These are phyloP conservation scores for Coccyzus lansbergi DNA, from an alignment of 2,797 vertebrate species.

Conservation along the genomic window DNA sequence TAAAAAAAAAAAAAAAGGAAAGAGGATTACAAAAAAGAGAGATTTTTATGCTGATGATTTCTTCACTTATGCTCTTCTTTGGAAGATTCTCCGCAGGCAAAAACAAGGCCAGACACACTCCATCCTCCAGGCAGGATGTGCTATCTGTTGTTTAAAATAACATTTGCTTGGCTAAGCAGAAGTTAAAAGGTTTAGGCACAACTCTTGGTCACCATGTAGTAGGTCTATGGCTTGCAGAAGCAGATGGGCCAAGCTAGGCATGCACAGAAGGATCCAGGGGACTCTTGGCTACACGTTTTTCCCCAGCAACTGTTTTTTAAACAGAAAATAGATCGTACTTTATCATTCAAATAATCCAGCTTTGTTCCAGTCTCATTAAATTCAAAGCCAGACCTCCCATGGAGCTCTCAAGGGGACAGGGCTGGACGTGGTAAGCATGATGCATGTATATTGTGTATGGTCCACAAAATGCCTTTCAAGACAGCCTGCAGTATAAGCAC, in stretches of 20 bases:
- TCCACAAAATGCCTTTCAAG: conserved; percentile 15
- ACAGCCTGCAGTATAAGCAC: conserved; percentile 56
- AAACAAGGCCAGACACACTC: conserved; percentile 4
- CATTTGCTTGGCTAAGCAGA: not conserved
- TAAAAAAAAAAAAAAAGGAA: conserved; percentile 26
- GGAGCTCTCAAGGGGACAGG: not conserved
- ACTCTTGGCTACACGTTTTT: not conserved
- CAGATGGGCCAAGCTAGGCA: conserved; percentile 25
- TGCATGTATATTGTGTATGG: not conserved
- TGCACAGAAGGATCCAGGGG: conserved; percentile 24
- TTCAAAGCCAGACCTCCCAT: not conserved
- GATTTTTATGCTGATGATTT: not conserved
- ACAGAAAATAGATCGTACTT: conserved; percentile 38
- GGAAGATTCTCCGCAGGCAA: conserved; percentile 14
- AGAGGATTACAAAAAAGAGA: not conserved
- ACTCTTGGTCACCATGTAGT: not conserved
- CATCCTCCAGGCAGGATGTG: not conserved
- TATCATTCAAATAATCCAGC: conserved; percentile 30
- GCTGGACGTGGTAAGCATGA: not conserved
- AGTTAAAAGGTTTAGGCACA: conserved; percentile 25
- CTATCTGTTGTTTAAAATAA: not conserved
- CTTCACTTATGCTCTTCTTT: conserved; percentile 29
- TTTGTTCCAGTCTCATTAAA: conserved; percentile 23
- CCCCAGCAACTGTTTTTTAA: conserved; percentile 16
- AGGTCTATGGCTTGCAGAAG: conserved; percentile 36